Evolutionary conservation across 2,113 vertebrate species (phyloP).

Genomic region (Trematocara variabile): DNA sequence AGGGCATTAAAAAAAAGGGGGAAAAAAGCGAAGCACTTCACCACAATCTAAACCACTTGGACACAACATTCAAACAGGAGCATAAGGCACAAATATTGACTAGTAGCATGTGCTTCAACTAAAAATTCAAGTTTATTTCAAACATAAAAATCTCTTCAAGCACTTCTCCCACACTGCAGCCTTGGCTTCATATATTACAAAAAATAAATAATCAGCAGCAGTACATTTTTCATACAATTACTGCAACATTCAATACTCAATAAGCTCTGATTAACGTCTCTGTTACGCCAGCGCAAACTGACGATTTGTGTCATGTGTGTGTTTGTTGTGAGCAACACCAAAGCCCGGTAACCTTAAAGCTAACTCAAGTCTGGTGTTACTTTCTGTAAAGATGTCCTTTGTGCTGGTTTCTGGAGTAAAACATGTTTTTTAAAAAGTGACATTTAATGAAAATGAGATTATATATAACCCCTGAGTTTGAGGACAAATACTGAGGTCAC

Average conservation of each 20-base stretch:
- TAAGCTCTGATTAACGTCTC: background rate
- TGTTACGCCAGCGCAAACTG: background rate
- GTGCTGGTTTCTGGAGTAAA: constrained; percentile 39
- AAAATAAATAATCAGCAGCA: constrained; percentile 38
- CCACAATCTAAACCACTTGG: constrained; percentile 37
- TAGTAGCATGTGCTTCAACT: constrained; percentile 34
- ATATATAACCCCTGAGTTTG: constrained; percentile 68
- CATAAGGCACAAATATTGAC: constrained; percentile 75
- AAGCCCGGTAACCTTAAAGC: background rate
- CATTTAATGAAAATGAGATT: background rate
- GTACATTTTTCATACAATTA: constrained; percentile 12
- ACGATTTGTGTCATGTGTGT: background rate
- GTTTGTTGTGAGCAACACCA: background rate
- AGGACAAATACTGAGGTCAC: constrained; percentile 51
- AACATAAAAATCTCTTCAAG: constrained; percentile 16
- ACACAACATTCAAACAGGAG: constrained; percentile 54
- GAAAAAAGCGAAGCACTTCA: constrained; percentile 43
- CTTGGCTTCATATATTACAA: constrained; percentile 33
- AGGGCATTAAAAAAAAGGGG: constrained; percentile 20
- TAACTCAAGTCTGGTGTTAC: background rate
- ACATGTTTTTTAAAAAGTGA: background rate
- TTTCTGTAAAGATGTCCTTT: background rate
- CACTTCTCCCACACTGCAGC: constrained; percentile 14
- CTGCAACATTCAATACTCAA: constrained; percentile 10
- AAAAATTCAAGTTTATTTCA: constrained; percentile 50